phyloP scores from a whole-genome alignment of 2,888 invertebrate genomes.

The Deladenus siricidicola region DNA sequence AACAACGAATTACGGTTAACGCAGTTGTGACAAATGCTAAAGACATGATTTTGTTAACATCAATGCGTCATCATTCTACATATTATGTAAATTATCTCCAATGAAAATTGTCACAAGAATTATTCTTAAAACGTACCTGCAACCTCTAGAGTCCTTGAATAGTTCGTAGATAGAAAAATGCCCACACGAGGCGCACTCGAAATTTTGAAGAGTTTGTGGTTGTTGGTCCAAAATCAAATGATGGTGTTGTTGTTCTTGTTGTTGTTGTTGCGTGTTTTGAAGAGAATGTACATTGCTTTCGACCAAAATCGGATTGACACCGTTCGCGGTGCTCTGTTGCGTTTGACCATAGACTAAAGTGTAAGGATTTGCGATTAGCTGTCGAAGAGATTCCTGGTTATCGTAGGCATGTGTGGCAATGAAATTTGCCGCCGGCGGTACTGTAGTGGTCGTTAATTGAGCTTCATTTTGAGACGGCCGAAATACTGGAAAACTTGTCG shows the following conservation, averaged over 20 bases:
- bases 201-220: neutral
- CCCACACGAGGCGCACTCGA: slow-evolving; percentile 19
- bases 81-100: too few species aligned
- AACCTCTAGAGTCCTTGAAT: slow-evolving; percentile 14
- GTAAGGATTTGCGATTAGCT: neutral
- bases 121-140: slow-evolving; percentile 1
- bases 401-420: neutral
- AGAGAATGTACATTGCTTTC: neutral
- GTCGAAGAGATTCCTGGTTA: neutral
- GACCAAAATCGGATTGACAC: too few species aligned
- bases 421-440: neutral
- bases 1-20: neutral
- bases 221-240: neutral
- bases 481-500: too few species aligned
- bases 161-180: slow-evolving; percentile 14
- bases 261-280: neutral
- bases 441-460: too few species aligned
- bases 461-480: too few species aligned
- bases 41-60: too few species aligned
- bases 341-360: neutral
- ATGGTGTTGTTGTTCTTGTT: neutral
- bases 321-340: too few species aligned
- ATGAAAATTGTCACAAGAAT: neutral
- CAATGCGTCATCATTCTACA: neutral
- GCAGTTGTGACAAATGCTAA: slow-evolving; percentile 5